Conservation (phyloP, 2,888 invertebrate genomes). For the Drosophila borealis region DNA sequence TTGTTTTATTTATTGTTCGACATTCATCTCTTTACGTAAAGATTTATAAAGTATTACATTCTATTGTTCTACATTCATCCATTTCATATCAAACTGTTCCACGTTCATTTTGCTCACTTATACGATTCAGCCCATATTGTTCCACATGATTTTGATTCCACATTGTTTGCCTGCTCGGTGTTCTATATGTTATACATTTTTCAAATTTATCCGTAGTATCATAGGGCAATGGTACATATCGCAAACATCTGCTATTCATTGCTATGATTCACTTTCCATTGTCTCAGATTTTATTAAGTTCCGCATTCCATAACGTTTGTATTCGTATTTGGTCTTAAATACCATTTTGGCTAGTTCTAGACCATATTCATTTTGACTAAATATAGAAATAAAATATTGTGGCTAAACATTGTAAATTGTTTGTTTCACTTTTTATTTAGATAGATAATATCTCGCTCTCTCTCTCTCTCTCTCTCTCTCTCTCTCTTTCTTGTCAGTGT, state of each 20-base stretch:
- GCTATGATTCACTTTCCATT: slow-evolving; percentile 9
- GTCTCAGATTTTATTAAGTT: slow-evolving; percentile 6
- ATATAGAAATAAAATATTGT: background rate
- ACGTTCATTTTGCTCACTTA: background rate
- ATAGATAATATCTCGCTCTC: background rate
- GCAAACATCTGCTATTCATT: background rate
- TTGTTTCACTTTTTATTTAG: slow-evolving; percentile 9
- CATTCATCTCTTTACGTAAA: too few relatives aligned
- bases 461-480: too few relatives aligned
- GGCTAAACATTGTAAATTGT: background rate
- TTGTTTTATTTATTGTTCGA: too few relatives aligned
- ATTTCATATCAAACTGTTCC: background rate
- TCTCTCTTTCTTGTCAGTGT: slow-evolving; percentile 1
- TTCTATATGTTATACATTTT: background rate
- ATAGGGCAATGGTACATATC: background rate
- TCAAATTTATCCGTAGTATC: background rate
- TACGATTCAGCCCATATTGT: background rate
- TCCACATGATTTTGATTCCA: background rate
- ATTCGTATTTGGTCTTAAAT: background rate
- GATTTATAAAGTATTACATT: too few relatives aligned
- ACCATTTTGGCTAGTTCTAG: slow-evolving; percentile 6
- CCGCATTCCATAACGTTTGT: slow-evolving; percentile 3
- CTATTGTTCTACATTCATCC: background rate
- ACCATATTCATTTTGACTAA: slow-evolving; percentile 1
- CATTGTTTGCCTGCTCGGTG: too few relatives aligned